These are phyloP conservation scores for Amazona finschi DNA, from an alignment of 2,797 vertebrate genomes.

Conservation along the genomic window DNA sequence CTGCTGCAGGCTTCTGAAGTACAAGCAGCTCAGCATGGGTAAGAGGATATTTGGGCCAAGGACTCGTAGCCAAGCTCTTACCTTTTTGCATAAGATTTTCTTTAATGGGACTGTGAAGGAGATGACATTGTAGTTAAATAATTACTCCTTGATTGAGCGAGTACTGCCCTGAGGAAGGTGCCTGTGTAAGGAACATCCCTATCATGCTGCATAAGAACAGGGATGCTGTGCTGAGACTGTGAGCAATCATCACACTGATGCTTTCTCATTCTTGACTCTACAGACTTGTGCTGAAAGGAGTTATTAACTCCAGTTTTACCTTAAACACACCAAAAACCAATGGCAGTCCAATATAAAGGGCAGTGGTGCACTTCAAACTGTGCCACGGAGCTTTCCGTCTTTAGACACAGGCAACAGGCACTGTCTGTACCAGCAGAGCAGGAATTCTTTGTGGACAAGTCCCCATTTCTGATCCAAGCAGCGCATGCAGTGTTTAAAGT, in stretches of 20 bases:
- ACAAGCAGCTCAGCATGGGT: background rate
- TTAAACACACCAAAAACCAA: background rate
- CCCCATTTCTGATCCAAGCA: background rate
- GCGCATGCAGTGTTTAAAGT: background rate
- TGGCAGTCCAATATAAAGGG: background rate
- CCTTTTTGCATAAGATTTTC: background rate
- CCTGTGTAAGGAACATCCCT: background rate
- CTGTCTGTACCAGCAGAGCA: background rate
- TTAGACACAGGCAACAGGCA: background rate
- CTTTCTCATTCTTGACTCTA: background rate
- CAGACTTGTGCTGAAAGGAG: background rate
- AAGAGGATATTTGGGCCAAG: background rate
- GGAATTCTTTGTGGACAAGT: background rate
- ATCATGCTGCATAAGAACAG: background rate
- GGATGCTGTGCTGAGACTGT: background rate
- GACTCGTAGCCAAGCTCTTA: background rate
- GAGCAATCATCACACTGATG: background rate
- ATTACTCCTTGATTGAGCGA: background rate
- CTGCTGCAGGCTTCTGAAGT: background rate
- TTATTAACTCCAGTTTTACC: background rate
- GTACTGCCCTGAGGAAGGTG: background rate
- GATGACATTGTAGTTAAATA: background rate
- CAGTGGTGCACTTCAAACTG: background rate
- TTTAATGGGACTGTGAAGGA: background rate
- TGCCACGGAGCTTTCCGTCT: background rate